A percentile compares a stretch with the other conserved stretches of the same genome.
These are phyloP conservation scores for Ethmia dodecea DNA, from an alignment of 2,888 invertebrate species.

Conservation along the genomic window DNA sequence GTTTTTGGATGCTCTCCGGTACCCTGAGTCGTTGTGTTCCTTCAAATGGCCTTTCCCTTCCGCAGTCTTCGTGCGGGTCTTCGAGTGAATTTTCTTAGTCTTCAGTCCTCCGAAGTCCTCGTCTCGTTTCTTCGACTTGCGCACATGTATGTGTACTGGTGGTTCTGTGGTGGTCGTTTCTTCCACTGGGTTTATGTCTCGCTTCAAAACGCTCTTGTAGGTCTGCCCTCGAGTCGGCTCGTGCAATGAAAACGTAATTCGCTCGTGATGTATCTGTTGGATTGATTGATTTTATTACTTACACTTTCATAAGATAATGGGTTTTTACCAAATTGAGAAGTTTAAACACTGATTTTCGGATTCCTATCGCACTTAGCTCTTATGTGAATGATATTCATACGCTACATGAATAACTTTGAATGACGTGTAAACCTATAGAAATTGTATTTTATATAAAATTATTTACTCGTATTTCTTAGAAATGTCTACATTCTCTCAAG, in stretches of 20 bases:
- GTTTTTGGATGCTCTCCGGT: conserved; percentile 42
- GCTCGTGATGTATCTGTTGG: conserved; percentile 60
- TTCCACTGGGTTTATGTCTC: conserved; percentile 34
- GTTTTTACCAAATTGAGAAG: no score
- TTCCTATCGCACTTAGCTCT: no score
- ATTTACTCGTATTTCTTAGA: no score
- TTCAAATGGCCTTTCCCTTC: conserved; percentile 55
- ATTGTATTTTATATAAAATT: no score
- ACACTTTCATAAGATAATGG: no score
- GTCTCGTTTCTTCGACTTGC: conserved; percentile 35
- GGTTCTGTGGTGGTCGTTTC: conserved; percentile 30
- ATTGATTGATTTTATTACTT: no score
- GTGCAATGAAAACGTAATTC: conserved; percentile 65
- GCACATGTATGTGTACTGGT: conserved; percentile 19
- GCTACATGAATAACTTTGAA: no score
- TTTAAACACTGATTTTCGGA: no score
- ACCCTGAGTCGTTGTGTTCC: conserved; percentile 50
- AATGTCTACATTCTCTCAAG: no score
- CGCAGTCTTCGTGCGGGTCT: conserved; percentile 30
- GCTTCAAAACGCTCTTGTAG: conserved; percentile 62
- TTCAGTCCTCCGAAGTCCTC: conserved; percentile 25
- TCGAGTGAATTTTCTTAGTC: conserved; percentile 38
- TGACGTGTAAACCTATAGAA: no score
- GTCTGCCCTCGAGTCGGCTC: conserved; percentile 65
- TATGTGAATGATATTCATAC: no score